Base-by-base conservation (phyloP, 1,140 invertebrate species). In the Brachionus paranguensis region DNA sequence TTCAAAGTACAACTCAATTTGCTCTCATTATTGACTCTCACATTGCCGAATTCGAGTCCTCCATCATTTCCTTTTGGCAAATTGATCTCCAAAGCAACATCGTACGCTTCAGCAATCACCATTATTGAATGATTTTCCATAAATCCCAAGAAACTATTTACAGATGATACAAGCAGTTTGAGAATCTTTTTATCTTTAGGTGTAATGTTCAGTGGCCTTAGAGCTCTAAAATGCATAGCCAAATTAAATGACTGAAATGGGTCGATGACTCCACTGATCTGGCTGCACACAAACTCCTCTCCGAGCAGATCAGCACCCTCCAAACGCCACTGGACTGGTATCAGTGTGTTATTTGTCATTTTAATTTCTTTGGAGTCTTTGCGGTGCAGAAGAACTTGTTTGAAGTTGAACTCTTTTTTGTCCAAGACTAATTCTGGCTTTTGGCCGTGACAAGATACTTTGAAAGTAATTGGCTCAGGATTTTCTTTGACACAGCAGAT, bases 21-120 rank as follows among this genome's bases (percentile, higher is more conserved):
- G 33, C 85, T 85, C 85, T 90, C 89, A 78, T 89, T 88, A 55
- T 86, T 86, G 50, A 90, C 89, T 78, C 87, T 85, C 10, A 89
- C 86, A 29, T 86, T 87, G 29, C 89, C 89, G 86, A 90, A 89
- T 83, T 90, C 89, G 74, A 90, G 85, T 24, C 89, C 88, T 60
- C 89, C 88, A 85, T 90, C 89, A 41, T 87, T 85, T 86, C 88
- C 89, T 87, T 89, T 90, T n/a, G 88, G 89, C 85, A 90, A 90
- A 60, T 88, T 89, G 85, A 90, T 89, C 76, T 90, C 89, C 3
- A 90, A 85, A 50, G 88, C 89, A 24, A 90, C 88, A 86, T 90
- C 89, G 85, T 90, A 90, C 24, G 89, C 89, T 85, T 90, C 89
- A 53, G 88, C 89, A 29, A 53, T 33, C 11, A 83, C 87, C 85